Base-by-base conservation (phyloP, 2,888 invertebrate species). In the Pristionchus japonicus region DNA sequence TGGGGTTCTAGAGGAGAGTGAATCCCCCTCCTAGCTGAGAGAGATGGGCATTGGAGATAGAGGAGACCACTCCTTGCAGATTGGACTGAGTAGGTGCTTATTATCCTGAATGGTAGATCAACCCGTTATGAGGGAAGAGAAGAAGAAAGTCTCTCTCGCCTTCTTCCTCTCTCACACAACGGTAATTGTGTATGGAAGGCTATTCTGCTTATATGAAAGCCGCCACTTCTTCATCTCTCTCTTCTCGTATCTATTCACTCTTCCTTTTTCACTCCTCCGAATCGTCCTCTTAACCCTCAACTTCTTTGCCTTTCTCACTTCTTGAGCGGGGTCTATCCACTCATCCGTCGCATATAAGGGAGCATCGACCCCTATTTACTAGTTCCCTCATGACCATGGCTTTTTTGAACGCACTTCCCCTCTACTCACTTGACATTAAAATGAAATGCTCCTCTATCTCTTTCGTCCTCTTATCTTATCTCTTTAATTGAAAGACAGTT, bases 341-440 rank as follows among this genome's bases (percentile, higher is more conserved):
- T 86, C 74, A 49, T 70, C 52, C 52, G 52, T 83, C 82, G 52
- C 49, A 52, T 83, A 57, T 52, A 83, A 83, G 82, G 52, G 52
- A 52, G 82, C 82, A 52, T 52, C 82, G 82, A 82, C 82, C 82
- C n/a, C 52, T 83, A 83, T 85, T 64, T 85, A 64, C 61, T 64
- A 40, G 61, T 85, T 85, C 85, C 37, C 40, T 31, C 61, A 61
- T 40, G 17, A 13, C 27, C 37, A 7, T 31, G 15, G 9, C 64
- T 85, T 64, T 43, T 64, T 64, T 64, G 27, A 64, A 61, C 40
- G 80, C 43, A 27, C 85, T 43, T 23, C 34, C 31, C 23, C n/a
- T n/a, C n/a, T n/a, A n/a, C n/a, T 34, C 52, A 43, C 52, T 52
- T 37, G 20, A 34, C 82, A 31, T 20, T 31, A 11, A 17, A 34